These are phyloP conservation scores for Tachysurus fulvidraco DNA, from an alignment of 2,113 vertebrate genomes.

Conservation along the genomic window DNA sequence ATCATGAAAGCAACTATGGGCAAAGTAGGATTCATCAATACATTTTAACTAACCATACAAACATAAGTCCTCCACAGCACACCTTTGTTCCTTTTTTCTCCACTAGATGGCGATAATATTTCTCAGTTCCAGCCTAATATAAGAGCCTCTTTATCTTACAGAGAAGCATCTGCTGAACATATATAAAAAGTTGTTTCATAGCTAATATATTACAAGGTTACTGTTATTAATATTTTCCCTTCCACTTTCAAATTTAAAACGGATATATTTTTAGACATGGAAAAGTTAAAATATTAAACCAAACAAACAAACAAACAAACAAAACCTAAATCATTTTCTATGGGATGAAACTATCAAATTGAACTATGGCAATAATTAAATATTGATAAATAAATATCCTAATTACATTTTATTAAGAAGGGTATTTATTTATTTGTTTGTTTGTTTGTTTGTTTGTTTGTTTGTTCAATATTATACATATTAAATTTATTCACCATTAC, in stretches of 20 bases:
- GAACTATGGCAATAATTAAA: neutral
- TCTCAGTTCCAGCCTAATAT: neutral
- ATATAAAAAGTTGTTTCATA: neutral
- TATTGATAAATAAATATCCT: neutral
- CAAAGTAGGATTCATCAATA: neutral
- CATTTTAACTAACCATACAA: neutral
- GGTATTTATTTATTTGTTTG: neutral
- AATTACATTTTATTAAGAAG: neutral
- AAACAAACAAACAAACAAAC: too few relatives aligned
- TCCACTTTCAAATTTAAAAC: neutral
- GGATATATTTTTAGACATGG: neutral
- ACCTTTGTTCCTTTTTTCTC: slow-evolving; percentile 59
- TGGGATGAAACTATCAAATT: neutral
- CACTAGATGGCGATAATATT: slow-evolving; percentile 60
- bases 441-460: neutral
- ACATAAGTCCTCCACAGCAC: slow-evolving; percentile 12
- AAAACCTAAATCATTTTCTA: neutral
- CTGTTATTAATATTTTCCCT: neutral
- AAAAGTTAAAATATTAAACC: neutral
- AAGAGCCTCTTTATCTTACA: neutral
- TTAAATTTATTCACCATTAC: neutral
- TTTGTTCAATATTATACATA: neutral
- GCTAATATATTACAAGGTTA: neutral
- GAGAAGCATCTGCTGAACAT: neutral
- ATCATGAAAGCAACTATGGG: neutral